Percentiles rank a stretch among this genome's conserved stretches.
These are phyloP conservation scores for Macaria notata DNA, from an alignment of 2,888 invertebrate species.

Conservation along the genomic window DNA sequence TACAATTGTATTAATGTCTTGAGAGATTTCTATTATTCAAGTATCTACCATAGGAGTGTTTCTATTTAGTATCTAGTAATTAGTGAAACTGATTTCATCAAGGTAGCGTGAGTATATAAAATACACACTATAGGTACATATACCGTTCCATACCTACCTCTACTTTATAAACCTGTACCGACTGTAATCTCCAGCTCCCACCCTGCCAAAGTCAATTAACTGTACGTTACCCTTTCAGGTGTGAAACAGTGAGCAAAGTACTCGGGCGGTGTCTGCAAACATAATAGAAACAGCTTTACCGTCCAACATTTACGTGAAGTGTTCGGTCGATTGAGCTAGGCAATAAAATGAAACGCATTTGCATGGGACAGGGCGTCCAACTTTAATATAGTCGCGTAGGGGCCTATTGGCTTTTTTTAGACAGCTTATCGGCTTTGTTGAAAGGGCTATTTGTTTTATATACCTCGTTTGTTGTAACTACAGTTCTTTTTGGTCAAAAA, in stretches of 20 bases:
- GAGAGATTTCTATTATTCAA: too few relatives aligned
- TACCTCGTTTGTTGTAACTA: too few relatives aligned
- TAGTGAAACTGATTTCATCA: too few relatives aligned
- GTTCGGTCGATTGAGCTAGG: slow-evolving; percentile 42
- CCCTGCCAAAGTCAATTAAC: slow-evolving; percentile 17
- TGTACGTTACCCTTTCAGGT: slow-evolving; percentile 15
- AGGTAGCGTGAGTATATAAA: too few relatives aligned
- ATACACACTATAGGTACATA: too few relatives aligned
- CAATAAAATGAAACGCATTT: slow-evolving; percentile 65
- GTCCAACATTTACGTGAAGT: slow-evolving; percentile 44
- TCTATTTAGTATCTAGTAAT: too few relatives aligned
- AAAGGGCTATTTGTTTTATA: too few relatives aligned
- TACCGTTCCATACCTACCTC: too few relatives aligned
- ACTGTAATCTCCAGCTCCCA: neutral
- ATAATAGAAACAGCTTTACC: slow-evolving; percentile 27
- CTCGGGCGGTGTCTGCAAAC: slow-evolving; percentile 26
- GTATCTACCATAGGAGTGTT: too few relatives aligned
- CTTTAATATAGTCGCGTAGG: slow-evolving; percentile 60
- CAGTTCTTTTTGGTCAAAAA: too few relatives aligned
- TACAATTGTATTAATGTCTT: too few relatives aligned
- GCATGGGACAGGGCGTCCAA: slow-evolving; percentile 62
- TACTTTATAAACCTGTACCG: neutral
- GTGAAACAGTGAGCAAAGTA: slow-evolving; percentile 14
- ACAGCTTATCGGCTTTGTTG: slow-evolving; percentile 1
- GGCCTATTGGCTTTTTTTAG: slow-evolving; percentile 23